Percentiles rank a stretch among this genome's conserved stretches.
Evolutionary conservation across 2,888 invertebrate genomes (phyloP).

Genomic region (Drosophila affinis): DNA sequence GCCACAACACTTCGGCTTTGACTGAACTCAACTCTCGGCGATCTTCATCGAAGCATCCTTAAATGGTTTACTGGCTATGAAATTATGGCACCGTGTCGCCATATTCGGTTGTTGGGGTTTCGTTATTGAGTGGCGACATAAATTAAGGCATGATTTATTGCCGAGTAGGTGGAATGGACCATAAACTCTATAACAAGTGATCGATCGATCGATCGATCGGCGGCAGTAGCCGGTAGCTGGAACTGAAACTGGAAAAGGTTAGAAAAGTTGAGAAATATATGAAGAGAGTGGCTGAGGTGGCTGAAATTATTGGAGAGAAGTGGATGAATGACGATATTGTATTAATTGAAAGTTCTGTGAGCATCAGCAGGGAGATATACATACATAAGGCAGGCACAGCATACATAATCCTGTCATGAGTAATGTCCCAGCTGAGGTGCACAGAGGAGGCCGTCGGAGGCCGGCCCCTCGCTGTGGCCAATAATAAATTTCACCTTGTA

Average conservation of each 20-base stretch:
- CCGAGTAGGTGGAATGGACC: slow-evolving; percentile 63
- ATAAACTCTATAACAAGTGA: slow-evolving; percentile 55
- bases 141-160: slow-evolving; percentile 80
- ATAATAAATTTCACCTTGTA: slow-evolving; percentile 81
- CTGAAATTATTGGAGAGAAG: slow-evolving; percentile 19
- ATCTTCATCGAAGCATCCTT: slow-evolving; percentile 47
- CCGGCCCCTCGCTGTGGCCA: slow-evolving; percentile 57
- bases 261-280: slow-evolving; percentile 17
- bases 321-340: slow-evolving; percentile 43
- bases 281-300: slow-evolving; percentile 14
- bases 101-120: slow-evolving; percentile 57
- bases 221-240: slow-evolving; percentile 5
- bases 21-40: slow-evolving; percentile 27
- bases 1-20: slow-evolving; percentile 3
- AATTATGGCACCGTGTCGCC: slow-evolving; percentile 70
- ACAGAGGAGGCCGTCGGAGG: slow-evolving; percentile 12
- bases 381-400: slow-evolving; percentile 1
- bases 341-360: slow-evolving; percentile 46
- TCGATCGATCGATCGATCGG: no score
- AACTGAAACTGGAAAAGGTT: slow-evolving; percentile 18
- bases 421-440: slow-evolving; percentile 36
- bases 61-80: slow-evolving; percentile 54
- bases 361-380: background rate
- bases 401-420: slow-evolving; percentile 57
- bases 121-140: slow-evolving; percentile 58